Percentiles rank a stretch among this genome's conserved stretches.
phyloP scores from a whole-genome alignment of 2,888 invertebrate species.

The Melanophora roralis region DNA sequence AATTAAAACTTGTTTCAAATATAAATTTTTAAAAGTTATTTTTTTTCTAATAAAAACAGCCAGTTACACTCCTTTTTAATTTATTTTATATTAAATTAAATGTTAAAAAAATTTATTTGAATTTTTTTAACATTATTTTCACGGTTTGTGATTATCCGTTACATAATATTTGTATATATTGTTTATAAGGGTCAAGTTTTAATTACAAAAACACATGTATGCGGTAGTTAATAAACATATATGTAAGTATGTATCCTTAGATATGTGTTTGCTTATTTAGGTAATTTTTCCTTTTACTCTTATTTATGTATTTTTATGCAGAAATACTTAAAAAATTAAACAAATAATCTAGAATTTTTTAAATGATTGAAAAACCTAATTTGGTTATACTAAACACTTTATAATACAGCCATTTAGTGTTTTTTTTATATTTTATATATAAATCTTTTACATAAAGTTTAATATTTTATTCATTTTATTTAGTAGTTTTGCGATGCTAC shows the following conservation, averaged over 20 bases:
- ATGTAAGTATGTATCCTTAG: background rate
- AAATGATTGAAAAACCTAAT: constrained; percentile 54
- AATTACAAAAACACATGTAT: background rate
- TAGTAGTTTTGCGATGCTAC: constrained; percentile 3
- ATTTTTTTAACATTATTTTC: background rate
- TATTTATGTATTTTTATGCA: background rate
- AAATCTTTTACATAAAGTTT: background rate
- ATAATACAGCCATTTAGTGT: constrained; percentile 40
- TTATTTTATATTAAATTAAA: background rate
- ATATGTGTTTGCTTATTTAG: background rate
- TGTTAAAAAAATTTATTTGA: background rate
- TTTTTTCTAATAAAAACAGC: too few relatives aligned
- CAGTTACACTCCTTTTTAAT: too few relatives aligned
- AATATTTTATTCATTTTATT: constrained; percentile 1
- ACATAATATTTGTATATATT: constrained; percentile 4
- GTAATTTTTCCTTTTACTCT: background rate
- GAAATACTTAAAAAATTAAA: background rate
- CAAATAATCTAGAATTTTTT: constrained; percentile 45
- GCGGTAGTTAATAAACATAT: background rate
- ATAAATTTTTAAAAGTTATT: too few relatives aligned
- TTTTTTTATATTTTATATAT: constrained; percentile 16
- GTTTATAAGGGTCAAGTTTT: constrained; percentile 49
- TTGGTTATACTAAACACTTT: constrained; percentile 47
- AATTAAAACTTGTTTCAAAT: too few relatives aligned
- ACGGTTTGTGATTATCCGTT: background rate